phyloP scores from a whole-genome alignment of 1,140 invertebrate species.

The Oncopodura yosiiana region DNA sequence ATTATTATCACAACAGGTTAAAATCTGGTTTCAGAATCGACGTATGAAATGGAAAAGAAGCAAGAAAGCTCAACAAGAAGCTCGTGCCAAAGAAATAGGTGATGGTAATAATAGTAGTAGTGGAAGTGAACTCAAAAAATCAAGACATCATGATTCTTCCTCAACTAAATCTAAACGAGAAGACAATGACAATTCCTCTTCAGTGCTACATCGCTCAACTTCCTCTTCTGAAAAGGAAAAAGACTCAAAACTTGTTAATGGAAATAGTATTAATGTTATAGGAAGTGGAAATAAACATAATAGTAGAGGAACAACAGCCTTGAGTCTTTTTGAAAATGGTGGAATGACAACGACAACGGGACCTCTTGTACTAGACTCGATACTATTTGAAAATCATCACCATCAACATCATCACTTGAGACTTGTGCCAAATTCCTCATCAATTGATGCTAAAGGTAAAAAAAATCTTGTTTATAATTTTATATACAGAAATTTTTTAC shows the following conservation, averaged over 20 bases:
- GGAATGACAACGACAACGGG: no score
- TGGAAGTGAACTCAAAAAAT: not conserved
- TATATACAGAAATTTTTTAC: no score
- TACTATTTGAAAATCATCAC: no score
- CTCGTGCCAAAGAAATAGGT: slow-evolving; percentile 39
- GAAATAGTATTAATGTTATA: not conserved
- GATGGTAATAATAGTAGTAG: no score
- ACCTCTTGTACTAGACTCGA: no score
- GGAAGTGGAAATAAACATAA: no score
- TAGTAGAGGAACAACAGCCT: no score
- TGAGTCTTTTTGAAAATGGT: no score
- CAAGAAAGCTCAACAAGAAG: slow-evolving; percentile 82
- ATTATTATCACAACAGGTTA: slow-evolving; percentile 54
- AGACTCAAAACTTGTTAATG: not conserved
- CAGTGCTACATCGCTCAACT: not conserved
- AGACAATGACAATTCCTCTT: not conserved
- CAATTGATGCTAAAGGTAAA: no score
- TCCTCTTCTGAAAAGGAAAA: not conserved
- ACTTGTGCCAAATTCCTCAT: no score
- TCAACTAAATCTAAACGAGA: not conserved
- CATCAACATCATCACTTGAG: no score
- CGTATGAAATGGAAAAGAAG: slow-evolving; percentile 93
- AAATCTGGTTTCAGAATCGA: slow-evolving; percentile 93
- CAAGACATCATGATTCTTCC: not conserved
- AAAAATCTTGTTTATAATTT: no score